Evolutionary conservation across 2,797 vertebrate species (phyloP), one percentile per base, ranked within the genome.

Genomic region (Pseudomugil tenellus): DNA sequence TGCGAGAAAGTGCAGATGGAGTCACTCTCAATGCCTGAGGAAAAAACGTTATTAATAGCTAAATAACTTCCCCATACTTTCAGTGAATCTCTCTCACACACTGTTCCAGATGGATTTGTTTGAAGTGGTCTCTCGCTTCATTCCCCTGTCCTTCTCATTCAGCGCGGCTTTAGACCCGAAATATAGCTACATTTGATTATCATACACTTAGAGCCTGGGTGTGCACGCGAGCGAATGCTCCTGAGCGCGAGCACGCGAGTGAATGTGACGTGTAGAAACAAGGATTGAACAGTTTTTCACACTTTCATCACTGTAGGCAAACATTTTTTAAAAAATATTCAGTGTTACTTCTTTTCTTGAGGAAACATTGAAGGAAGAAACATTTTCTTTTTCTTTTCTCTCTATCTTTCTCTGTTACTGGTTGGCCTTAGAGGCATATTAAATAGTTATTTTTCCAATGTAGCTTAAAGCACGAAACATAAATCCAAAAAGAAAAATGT

Each of bases 11-110:
- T 96, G 95, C 95, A 95, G 95, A 96, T 95, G 95, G 95, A 95
- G 92, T 95, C 93, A 94, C 93, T 96, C 95, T 95, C 93, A 93
- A 95, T 92, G 97, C 97, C 97, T 92, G 94, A 95, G 97, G 97
- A 97, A 95, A 96, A 96, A 96, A 95, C 96, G 95, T 96, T 98
- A 97, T 97, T 98, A 98, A 98, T 98, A 99, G 96, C 96, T 98
- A 97, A 97, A 98, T 97, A 98, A 97, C 96, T 97, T 97, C 93
- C 92, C 95, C 95, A 95, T 95, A 96, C 95, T 96, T 96, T 94
- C 96, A 94, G 93, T 95, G 96, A 98, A 97, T 97, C 96, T 96
- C 95, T 92, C 94, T 95, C 94, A 91, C 91, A 89, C 89, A 91
- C 94, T 95, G 94, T 95, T 96, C 94, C 95, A 94, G 95, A 96